Base-by-base conservation (phyloP, 2,113 vertebrate species). In the Lethenteron reissneri region DNA sequence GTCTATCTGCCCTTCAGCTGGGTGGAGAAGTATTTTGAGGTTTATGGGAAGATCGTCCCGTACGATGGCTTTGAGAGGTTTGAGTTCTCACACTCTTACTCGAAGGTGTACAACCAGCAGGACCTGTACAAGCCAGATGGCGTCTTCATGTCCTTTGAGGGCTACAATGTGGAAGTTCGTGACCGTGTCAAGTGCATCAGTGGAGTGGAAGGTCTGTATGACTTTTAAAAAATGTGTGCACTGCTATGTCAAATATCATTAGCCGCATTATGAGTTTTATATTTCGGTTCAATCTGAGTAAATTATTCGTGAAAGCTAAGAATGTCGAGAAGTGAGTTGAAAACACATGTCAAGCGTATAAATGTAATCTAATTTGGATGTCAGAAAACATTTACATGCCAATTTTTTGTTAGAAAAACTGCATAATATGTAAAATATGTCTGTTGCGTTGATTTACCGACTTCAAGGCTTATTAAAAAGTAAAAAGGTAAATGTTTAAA, bases 101-200 rank as follows among this genome's bases (percentile, higher is more conserved):
- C 94, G 74, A 94, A 88, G 80, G 94, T 97, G 1, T 97, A 99
- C 71, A 74, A 86, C 0, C 94, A 92, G 78, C 81, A 91, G 5
- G 88, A 87, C 9, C 88, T 88, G 2, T 99, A 99, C 78, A 86
- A 88, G 73, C 90, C 92, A 5, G 81, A 86, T 0, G 94, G 92
- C 2, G 94, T 99, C 75, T 99, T 99, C 80, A 99, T 99, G 94
- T 97, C 92, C 14, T 99, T 99, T 13, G 94, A 99, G 78, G 92
- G 91, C 11, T 99, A 99, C 83, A 97, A 99, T 3, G 94, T 99
- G 58, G 94, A 99, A 77, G 89, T 99, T 41, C 84, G 94, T 0
- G 94, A 99, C 79, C 78, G 94, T 64, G 94, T 99, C 74, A 97
- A 99, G 78, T 99, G 94, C 75, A 95, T 99, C 75, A 99, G 94